Base-by-base conservation (phyloP, 2,113 vertebrate species). In the Rissa tridactyla region DNA sequence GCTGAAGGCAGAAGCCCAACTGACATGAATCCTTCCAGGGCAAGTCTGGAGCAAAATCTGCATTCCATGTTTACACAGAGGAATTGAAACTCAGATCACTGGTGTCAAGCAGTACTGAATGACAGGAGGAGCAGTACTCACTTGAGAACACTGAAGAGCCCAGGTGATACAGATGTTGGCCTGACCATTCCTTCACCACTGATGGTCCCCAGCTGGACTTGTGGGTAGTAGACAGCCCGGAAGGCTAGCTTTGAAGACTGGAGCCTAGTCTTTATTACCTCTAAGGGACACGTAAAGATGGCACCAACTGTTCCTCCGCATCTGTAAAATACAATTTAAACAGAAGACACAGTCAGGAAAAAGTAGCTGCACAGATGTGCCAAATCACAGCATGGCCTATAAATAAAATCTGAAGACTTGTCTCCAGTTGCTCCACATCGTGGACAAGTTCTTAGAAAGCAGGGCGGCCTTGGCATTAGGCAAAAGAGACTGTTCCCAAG, bases 291-390 rank as follows among this genome's bases (percentile, higher is more conserved):
- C 0, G 99, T 99, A 86, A 99, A 98, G 77, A 99, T 99, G 96
- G 99, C 99, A 77, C 99, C 99, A 83, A 99, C 98, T 0, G 99
- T 99, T 87, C 99, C 99, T 83, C 99, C 99, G 32, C 99, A 99
- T 94, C 99, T 99, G 98, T 15, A 96, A 86, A 73, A 88, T 1
- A 84, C 62, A 96, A 92, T 34, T 26, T 10, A 62, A 77, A 79
- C 6, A 92, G 42, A 70, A 81, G 52, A 52, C n/a, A 86, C 57
- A 32, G 26, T 79, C 27, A 92, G 77, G 54, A 75, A 64, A 55
- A 19, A 11, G 7, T 1, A 29, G 40, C 40, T 30, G 40, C 51
- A 58, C 9, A 30, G 54, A 15, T 2, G 21, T 5, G 52, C 15
- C n/a, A 47, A 32, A 36, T 5, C 87, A 44, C 23, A 72, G 57